Conservation (phyloP, 2,113 vertebrate genomes). For the Saimiri boliviensis region DNA sequence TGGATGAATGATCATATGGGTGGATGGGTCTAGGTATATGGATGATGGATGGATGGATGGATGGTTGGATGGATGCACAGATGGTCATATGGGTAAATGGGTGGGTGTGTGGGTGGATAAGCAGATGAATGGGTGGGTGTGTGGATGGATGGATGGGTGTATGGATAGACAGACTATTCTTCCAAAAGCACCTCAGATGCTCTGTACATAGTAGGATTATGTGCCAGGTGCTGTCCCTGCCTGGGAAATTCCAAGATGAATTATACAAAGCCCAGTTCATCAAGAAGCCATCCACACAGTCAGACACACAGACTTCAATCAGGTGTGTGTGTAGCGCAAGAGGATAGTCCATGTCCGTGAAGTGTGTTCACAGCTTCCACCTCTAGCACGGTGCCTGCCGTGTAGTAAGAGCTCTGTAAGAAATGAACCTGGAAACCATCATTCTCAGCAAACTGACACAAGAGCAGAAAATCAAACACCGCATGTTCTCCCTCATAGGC, state of each 20-base stretch:
- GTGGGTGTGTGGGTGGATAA: background rate
- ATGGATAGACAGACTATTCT: background rate
- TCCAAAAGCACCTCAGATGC: background rate
- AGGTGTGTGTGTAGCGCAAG: background rate
- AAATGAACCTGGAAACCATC: too few species aligned
- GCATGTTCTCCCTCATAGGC: too few species aligned
- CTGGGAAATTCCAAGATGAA: background rate
- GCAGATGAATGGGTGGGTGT: background rate
- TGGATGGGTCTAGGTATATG: background rate
- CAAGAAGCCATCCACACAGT: background rate
- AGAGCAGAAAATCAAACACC: too few species aligned
- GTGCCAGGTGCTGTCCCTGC: background rate
- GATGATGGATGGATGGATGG: too few species aligned
- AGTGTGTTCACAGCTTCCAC: too few species aligned
- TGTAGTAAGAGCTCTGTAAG: background rate
- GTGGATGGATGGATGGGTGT: background rate
- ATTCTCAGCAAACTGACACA: too few species aligned
- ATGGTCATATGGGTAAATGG: too few species aligned
- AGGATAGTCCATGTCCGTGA: background rate
- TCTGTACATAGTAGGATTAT: background rate
- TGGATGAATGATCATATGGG: too few species aligned
- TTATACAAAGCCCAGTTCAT: background rate
- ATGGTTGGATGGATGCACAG: background rate
- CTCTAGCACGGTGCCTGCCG: background rate
- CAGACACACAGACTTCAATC: too few species aligned